Conservation (phyloP, 2,888 invertebrate species). For the Cistogaster globosa region DNA sequence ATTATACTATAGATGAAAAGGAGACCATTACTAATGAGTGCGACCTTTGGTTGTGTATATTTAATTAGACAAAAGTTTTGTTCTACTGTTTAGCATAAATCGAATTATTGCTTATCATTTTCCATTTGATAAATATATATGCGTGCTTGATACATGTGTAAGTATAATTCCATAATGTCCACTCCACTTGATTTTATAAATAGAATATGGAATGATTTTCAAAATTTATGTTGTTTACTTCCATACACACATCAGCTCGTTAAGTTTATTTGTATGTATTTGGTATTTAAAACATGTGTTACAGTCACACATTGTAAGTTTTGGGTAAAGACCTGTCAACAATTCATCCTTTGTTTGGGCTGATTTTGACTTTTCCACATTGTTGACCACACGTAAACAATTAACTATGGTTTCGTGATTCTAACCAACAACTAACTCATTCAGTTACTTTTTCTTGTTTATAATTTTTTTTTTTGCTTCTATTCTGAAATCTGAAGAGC, state of each 20-base stretch:
- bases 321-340: slow-evolving; percentile 42
- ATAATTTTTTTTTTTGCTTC: slow-evolving; percentile 1
- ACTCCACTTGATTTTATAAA: slow-evolving; percentile 12
- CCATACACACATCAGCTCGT: neutral
- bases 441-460: neutral
- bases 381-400: slow-evolving; percentile 65
- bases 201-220: neutral
- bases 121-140: neutral
- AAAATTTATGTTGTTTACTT: neutral
- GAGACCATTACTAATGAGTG: slow-evolving; percentile 76
- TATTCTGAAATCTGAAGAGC: neutral
- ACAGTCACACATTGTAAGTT: slow-evolving; percentile 53
- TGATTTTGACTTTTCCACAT: slow-evolving; percentile 47
- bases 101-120: slow-evolving; percentile 79
- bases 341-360: slow-evolving; percentile 38
- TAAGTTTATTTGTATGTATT: neutral
- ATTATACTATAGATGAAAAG: neutral
- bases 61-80: slow-evolving; percentile 78
- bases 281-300: slow-evolving; percentile 23
- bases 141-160: neutral
- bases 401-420: slow-evolving; percentile 62
- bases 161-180: neutral
- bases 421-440: slow-evolving; percentile 21
- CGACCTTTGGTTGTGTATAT: slow-evolving; percentile 80
- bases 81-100: slow-evolving; percentile 77